Evolutionary conservation across 23 tunicate species (phyloP), one percentile per base, ranked within the genome.

Genomic region (Halocynthia aurantium): DNA sequence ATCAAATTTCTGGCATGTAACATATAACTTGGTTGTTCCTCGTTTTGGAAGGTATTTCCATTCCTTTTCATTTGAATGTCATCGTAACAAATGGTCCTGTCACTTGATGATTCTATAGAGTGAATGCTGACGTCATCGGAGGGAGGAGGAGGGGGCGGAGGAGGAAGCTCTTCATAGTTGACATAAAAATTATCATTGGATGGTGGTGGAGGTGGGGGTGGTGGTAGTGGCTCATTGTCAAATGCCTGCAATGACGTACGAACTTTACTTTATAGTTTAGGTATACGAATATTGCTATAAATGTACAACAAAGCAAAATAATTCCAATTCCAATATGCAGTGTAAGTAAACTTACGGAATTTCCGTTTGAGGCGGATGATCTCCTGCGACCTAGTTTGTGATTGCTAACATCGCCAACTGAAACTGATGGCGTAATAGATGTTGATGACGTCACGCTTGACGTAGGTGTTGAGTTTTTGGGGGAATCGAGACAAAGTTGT

Each of bases 381-480:
- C 44, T 31, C 44, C 44, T 31, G 44, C 44, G 44, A 31, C 44
- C 44, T 31, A 54, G 60, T 44, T 74, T 74, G 57, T 74, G 56
- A 74, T 54, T 74, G 20, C 76, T 60, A 18, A 84, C 60, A 52
- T 84, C 89, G 62, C 89, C 78, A 18, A 84, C 89, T 21, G 96
- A 89, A 12, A 78, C 85, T 8, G 96, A 73, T 15, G 88, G 84
- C 6, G 88, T 89, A 52, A 80, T 67, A 8, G 88, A 84, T 54
- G 76, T 84, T 53, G 96, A 80, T 22, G 89, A 89, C 6, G 96
- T 84, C 52, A 84, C 79, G 67, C 83, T 84, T 60, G 96, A 84
- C 19, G 78, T 54, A 0, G 62, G 62, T 54, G 77, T 78, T 10
- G 89, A 80, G 64, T 83, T 86, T 62, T 40, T 72, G 8, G 94